Percentiles rank a stretch among this genome's conserved stretches.
These are phyloP conservation scores for Drosophila kepulauana DNA, from an alignment of 1,140 invertebrate species.

Conservation along the genomic window DNA sequence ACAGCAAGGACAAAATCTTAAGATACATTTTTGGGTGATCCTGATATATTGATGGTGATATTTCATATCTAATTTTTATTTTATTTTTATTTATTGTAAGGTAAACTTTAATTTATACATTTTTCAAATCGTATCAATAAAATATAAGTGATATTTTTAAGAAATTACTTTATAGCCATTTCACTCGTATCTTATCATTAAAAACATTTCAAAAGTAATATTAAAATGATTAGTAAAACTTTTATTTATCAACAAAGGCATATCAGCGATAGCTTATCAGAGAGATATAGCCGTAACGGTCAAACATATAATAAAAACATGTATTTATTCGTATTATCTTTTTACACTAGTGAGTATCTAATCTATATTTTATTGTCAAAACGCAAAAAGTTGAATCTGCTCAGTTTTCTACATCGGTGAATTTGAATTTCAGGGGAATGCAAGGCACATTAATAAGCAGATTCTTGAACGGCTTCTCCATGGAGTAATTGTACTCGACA, in stretches of 20 bases:
- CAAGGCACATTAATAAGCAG: conserved; percentile 67
- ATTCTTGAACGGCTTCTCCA: conserved; percentile 61
- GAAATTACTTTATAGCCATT: background rate
- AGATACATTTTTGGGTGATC: too few relatives aligned
- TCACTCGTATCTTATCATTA: background rate
- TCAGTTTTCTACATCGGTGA: conserved; percentile 63
- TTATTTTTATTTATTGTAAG: too few relatives aligned
- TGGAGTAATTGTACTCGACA: conserved; percentile 85
- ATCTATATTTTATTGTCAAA: background rate
- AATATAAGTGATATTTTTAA: too few relatives aligned
- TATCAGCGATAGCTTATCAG: background rate
- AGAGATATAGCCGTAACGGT: background rate
- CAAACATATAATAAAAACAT: background rate
- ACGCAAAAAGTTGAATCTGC: background rate
- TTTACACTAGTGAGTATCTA: background rate
- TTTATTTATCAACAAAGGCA: background rate
- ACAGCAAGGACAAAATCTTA: too few relatives aligned
- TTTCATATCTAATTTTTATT: too few relatives aligned
- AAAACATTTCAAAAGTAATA: background rate
- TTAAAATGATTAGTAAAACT: background rate
- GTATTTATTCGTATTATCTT: background rate
- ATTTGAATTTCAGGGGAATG: conserved; percentile 79
- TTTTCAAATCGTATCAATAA: too few relatives aligned
- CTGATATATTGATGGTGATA: too few relatives aligned
- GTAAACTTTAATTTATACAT: too few relatives aligned